phyloP scores from a whole-genome alignment of 2,797 vertebrate genomes.

The Epinephelus coioides region DNA sequence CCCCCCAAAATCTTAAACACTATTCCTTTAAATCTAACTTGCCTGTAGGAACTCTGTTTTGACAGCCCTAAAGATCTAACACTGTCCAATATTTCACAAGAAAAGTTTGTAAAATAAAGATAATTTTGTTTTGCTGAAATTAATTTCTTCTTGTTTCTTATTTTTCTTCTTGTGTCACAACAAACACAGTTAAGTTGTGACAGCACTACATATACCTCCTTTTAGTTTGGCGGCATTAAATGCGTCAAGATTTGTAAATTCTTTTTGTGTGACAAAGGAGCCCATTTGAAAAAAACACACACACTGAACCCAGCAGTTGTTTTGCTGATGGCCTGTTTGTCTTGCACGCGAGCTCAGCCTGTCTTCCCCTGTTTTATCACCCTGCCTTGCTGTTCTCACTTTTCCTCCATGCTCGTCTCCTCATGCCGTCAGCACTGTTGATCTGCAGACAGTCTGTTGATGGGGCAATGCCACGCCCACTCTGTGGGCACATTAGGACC shows the following conservation, averaged over 20 bases:
- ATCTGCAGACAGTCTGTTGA: slow-evolving; percentile 38
- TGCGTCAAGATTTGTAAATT: slow-evolving; percentile 7
- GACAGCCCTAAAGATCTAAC: too few species aligned
- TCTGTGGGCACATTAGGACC: slow-evolving; percentile 50
- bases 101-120: too few species aligned
- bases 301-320: slow-evolving; percentile 27
- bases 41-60: too few species aligned
- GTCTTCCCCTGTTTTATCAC: slow-evolving; percentile 38
- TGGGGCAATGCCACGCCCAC: slow-evolving; percentile 33
- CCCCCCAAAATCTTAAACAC: too few species aligned
- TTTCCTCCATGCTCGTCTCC: slow-evolving; percentile 26
- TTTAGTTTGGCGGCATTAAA: neutral
- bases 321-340: slow-evolving; percentile 49
- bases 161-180: neutral
- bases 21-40: too few species aligned
- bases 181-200: slow-evolving; percentile 1
- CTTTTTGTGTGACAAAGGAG: slow-evolving; percentile 16
- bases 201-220: neutral
- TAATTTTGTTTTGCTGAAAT: too few species aligned
- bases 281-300: slow-evolving; percentile 9
- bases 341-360: slow-evolving; percentile 26
- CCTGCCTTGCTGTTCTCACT: neutral
- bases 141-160: too few species aligned
- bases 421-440: slow-evolving; percentile 5
- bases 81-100: too few species aligned